These are phyloP conservation scores for Nomada fabriciana DNA, from an alignment of 2,888 invertebrate genomes.

Conservation along the genomic window DNA sequence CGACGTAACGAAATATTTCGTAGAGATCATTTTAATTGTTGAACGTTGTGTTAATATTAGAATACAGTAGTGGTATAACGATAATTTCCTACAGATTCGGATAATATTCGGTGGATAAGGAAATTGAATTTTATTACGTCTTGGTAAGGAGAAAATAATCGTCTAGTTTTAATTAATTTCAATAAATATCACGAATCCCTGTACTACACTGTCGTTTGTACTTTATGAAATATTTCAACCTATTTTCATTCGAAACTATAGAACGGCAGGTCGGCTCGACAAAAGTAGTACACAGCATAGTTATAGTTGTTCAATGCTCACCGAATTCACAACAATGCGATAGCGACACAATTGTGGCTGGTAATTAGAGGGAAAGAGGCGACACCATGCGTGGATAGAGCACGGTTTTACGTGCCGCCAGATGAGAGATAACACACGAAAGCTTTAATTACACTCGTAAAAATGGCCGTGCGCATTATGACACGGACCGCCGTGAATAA, in stretches of 20 bases:
- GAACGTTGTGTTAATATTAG: too few relatives aligned
- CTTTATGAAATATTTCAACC: too few relatives aligned
- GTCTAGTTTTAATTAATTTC: too few relatives aligned
- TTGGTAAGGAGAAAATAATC: too few relatives aligned
- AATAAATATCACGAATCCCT: too few relatives aligned
- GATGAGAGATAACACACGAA: constrained; percentile 48
- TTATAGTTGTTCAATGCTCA: neutral
- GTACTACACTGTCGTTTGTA: too few relatives aligned
- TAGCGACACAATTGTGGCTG: constrained; percentile 21
- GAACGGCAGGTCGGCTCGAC: neutral
- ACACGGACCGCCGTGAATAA: constrained; percentile 59
- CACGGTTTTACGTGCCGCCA: constrained; percentile 27
- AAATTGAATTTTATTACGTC: too few relatives aligned
- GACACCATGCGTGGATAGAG: constrained; percentile 20
- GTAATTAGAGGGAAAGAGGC: constrained; percentile 36
- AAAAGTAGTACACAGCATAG: neutral
- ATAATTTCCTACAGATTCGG: too few relatives aligned
- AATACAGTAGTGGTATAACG: too few relatives aligned
- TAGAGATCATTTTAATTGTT: too few relatives aligned
- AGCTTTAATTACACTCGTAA: constrained; percentile 63
- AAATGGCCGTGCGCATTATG: constrained; percentile 34
- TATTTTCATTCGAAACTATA: neutral
- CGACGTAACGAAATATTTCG: too few relatives aligned
- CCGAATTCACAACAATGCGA: constrained; percentile 25
- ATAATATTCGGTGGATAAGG: too few relatives aligned